These are phyloP conservation scores for Drosophila arizonae DNA, from an alignment of 1,140 invertebrate genomes.

Conservation along the genomic window DNA sequence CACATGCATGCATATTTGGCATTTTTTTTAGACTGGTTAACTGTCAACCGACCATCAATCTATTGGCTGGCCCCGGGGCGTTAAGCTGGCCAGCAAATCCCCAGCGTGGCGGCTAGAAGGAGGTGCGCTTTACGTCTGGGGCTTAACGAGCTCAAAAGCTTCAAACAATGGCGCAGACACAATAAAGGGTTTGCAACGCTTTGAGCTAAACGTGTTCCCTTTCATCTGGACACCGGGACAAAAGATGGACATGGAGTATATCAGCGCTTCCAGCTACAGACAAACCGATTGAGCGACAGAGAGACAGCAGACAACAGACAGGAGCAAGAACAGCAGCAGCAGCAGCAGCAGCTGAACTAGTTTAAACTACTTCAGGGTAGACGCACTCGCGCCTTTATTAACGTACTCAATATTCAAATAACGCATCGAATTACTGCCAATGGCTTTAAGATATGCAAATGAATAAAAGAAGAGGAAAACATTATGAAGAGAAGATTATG, in stretches of 20 bases:
- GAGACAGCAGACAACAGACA: not conserved
- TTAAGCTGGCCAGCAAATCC: conserved; percentile 69
- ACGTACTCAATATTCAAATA: not conserved
- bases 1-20: conserved; percentile 47
- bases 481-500: too few species aligned
- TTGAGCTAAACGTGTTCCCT: conserved; percentile 62
- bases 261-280: conserved; percentile 63
- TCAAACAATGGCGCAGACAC: conserved; percentile 70
- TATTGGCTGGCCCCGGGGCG: conserved; percentile 60
- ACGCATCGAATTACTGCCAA: not conserved
- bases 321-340: not conserved
- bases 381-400: conserved; percentile 2
- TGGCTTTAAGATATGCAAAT: too few species aligned
- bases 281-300: conserved; percentile 1
- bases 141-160: conserved; percentile 67
- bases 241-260: conserved; percentile 17
- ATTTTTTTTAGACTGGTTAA: conserved; percentile 59
- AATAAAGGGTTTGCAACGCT: conserved; percentile 72
- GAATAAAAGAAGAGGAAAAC: too few species aligned
- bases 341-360: conserved; percentile 1
- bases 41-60: conserved; percentile 79
- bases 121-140: conserved; percentile 62
- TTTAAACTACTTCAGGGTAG: conserved; percentile 43
- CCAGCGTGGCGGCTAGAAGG: conserved; percentile 46
- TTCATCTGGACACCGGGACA: conserved; percentile 56